Percentiles rank a stretch among this genome's conserved stretches.
phyloP scores from a whole-genome alignment of 2,888 invertebrate species.

The Teleiodes luculella region DNA sequence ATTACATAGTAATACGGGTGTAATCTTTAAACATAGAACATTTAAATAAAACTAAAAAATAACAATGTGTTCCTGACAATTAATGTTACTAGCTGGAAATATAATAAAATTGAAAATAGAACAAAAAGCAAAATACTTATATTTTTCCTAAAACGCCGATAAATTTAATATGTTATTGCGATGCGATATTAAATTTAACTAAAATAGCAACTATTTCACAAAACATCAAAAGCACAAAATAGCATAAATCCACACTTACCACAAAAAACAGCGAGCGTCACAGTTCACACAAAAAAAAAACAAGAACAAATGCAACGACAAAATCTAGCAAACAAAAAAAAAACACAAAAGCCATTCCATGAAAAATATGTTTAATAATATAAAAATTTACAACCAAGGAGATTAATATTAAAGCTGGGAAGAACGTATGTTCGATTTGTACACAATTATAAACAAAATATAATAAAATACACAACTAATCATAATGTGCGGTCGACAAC shows the following conservation, averaged over 20 bases:
- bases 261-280: conserved; percentile 32
- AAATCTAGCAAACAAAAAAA: conserved; percentile 57
- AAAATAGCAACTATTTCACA: conserved; percentile 14
- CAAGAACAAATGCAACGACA: conserved; percentile 45
- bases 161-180: too few species aligned
- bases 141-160: too few species aligned
- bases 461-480: neutral
- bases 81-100: too few species aligned
- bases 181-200: too few species aligned
- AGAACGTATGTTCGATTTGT: conserved; percentile 69
- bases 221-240: conserved; percentile 29
- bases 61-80: too few species aligned
- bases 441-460: conserved; percentile 39
- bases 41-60: too few species aligned
- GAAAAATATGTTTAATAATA: conserved; percentile 70
- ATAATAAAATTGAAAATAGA: too few species aligned
- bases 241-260: conserved; percentile 51
- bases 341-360: conserved; percentile 71
- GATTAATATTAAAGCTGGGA: conserved; percentile 75
- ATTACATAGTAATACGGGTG: too few species aligned
- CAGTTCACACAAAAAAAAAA: conserved; percentile 53
- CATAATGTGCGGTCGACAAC: too few species aligned
- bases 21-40: too few species aligned
- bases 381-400: conserved; percentile 72
- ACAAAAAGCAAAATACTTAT: too few species aligned